Base-by-base conservation (phyloP, 2,888 invertebrate species). In the Dione juno region DNA sequence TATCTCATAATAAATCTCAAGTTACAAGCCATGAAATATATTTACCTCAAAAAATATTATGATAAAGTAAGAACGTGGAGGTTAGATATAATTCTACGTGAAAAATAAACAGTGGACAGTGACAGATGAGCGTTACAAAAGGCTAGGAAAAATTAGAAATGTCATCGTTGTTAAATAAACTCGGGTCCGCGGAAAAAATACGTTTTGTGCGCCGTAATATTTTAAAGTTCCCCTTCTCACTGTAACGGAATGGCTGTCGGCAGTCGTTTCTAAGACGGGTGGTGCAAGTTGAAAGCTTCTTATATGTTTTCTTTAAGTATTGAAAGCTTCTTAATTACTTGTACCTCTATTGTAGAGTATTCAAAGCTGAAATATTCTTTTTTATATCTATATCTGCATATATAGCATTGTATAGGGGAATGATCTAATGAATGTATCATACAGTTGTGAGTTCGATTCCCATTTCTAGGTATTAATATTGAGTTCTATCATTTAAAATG, bases 231-330 rank as follows among this genome's bases (percentile, higher is more conserved):
- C 90, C 88, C 86, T 88, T 87, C 84, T 87, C 86, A 87, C 88
- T 84, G 86, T 88, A 87, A 90, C 90, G 88, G 89, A 90, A 90
- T 90, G 89, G 88, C 86, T 91, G 92, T 92, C 91, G 90, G 87
- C 92, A 87, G 88, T 88, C 82, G 86, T 89, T 88, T 86, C 83
- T 64, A 77, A 75, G 75, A 77, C 72, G 70, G 67, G 35, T 78
- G 82, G 82, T 73, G 0, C 72, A 85, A 84, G 78, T 67, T 7
- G 10, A 9, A 35, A n/a, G 16, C 28, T 61, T 28, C n/a, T 45
- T 40, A n/a, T 13, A 8, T 41, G 14, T n/a, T n/a, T n/a, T n/a
- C n/a, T n/a, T n/a, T n/a, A n/a, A n/a, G n/a, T n/a, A n/a, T n/a
- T n/a, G n/a, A n/a, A n/a, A n/a, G n/a, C n/a, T n/a, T n/a, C n/a